Conservation (phyloP, 2,888 invertebrate species). For the Sinelater perroti region DNA sequence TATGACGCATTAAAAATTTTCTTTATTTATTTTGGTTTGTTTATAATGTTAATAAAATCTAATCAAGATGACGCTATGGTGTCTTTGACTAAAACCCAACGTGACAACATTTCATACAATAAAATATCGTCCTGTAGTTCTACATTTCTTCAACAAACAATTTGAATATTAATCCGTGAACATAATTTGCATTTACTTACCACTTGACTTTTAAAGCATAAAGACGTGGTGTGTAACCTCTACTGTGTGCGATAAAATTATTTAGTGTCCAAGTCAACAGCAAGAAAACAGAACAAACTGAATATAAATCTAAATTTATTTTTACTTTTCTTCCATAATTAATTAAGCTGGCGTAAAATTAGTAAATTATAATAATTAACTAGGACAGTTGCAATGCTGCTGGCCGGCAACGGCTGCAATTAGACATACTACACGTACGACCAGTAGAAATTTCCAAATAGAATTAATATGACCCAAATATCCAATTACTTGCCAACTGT, state of each 20-base stretch:
- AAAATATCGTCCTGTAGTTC: too few species aligned
- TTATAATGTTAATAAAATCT: too few species aligned
- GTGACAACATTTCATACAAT: too few species aligned
- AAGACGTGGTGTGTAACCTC: conserved; percentile 1
- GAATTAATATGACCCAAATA: not conserved
- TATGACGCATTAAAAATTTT: too few species aligned
- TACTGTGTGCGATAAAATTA: not conserved
- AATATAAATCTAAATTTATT: too few species aligned
- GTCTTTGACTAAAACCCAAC: too few species aligned
- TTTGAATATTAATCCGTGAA: too few species aligned
- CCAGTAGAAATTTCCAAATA: not conserved
- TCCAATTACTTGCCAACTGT: not conserved
- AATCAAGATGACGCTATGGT: too few species aligned
- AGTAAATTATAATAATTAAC: not conserved
- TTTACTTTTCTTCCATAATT: not conserved
- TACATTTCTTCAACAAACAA: too few species aligned
- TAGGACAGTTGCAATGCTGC: not conserved
- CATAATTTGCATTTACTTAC: too few species aligned
- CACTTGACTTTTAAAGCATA: not conserved
- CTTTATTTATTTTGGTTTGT: too few species aligned
- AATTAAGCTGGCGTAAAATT: not conserved
- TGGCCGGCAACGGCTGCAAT: not conserved
- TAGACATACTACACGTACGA: not conserved
- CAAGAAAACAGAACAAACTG: not conserved
- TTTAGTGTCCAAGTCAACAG: not conserved